Base-by-base conservation (phyloP, 2,113 vertebrate species). In the Paramormyrops kingsleyae region DNA sequence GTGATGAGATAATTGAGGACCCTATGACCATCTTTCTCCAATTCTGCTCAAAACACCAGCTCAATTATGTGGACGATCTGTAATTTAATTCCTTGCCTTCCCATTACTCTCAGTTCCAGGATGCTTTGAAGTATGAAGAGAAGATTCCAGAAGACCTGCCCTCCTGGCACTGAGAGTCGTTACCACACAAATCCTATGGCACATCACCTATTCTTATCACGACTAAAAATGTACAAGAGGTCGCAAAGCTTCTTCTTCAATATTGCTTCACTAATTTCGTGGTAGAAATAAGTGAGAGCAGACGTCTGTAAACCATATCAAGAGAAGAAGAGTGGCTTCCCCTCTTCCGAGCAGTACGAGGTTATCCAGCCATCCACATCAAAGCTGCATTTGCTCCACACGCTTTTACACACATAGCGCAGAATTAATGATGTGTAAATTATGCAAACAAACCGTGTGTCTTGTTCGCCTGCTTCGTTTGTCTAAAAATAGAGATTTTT, bases 221-320 rank as follows among this genome's bases (percentile, higher is more conserved):
- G 27, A 49, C 47, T 52, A 66, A 56, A 85, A 89, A 77, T 21
- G 52, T 24, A 44, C 88, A 80, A 86, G 13, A 89, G 49, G 83
- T 88, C 46, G 7, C 47, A 39, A 83, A 50, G 47, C 62, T 59
- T 86, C 49, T 31, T 31, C 46, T 31, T 42, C 39, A 90, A 89
- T 90, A 88, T 85, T 35, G 35, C 27, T 39, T 90, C 62, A 31
- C 88, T 83, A 13, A 39, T 53, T 66, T 70, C 13, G 56, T 49
- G 90, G 77, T 90, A 93, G 90, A 93, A 93, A 94, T 93, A 92
- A 92, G 92, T 92, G 77, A 92, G 93, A 91, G 92, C 92, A 93
- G 93, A 92, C 91, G 88, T 91, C 44, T 90, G 86, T 88, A 88
- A 90, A 87, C 90, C 19, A 83, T 87, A 89, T 91, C 89, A 83